These are phyloP conservation scores for Muscina levida DNA, from an alignment of 2,888 invertebrate genomes.

Conservation along the genomic window DNA sequence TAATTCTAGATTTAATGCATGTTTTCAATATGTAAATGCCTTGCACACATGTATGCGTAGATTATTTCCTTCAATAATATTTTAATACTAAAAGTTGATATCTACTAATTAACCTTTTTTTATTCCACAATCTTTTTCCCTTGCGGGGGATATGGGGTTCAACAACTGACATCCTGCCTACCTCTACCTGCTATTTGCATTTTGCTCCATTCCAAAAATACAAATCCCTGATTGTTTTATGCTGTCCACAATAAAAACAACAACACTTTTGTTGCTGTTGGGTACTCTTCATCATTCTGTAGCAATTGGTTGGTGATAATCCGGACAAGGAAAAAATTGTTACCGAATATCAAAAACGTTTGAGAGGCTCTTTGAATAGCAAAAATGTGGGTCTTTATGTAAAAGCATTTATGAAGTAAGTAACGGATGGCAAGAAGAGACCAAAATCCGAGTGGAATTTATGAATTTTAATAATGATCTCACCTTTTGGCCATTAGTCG, in stretches of 20 bases:
- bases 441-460: conserved; percentile 9
- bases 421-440: conserved; percentile 63
- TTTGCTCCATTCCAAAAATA: conserved; percentile 1
- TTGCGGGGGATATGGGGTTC: no score
- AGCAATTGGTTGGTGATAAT: conserved; percentile 83
- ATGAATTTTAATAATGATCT: conserved; percentile 27
- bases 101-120: no score
- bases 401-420: conserved; percentile 90
- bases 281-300: no score
- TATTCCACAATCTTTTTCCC: no score
- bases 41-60: conserved; percentile 11
- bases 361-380: conserved; percentile 88
- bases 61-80: conserved; percentile 28
- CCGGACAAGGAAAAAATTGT: conserved; percentile 88
- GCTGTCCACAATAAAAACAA: neutral
- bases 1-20: no score
- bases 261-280: neutral
- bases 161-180: neutral
- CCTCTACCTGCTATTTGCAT: neutral
- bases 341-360: conserved; percentile 87
- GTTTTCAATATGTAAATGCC: no score
- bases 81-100: conserved; percentile 8
- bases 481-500: conserved; percentile 81
- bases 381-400: conserved; percentile 91
- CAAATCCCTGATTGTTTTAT: no score